Conservation (phyloP, 2,888 invertebrate species). For the Meganola albula region DNA sequence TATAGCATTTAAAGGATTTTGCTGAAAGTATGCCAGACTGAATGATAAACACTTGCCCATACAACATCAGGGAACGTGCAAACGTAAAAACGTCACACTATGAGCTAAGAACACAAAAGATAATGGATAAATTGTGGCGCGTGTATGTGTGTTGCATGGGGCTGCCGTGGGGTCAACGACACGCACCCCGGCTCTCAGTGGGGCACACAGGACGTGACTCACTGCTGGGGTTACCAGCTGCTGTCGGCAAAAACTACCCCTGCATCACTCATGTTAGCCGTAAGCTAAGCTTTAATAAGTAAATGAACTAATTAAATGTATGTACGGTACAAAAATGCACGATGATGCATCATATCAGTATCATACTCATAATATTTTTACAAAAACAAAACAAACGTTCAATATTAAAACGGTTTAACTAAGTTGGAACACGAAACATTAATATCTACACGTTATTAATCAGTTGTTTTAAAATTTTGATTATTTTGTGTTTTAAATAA, state of each 20-base stretch:
- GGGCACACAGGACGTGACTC: slow-evolving; percentile 74
- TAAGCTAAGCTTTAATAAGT: slow-evolving; percentile 29
- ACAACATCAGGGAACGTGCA: slow-evolving; percentile 46
- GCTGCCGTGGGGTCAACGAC: slow-evolving; percentile 73
- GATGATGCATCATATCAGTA: too few species aligned
- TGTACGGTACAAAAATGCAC: too few species aligned
- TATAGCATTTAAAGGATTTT: too few species aligned
- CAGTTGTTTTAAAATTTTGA: too few species aligned
- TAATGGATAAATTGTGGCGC: slow-evolving; percentile 65
- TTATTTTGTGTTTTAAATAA: too few species aligned
- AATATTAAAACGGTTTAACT: too few species aligned
- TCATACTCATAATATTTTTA: too few species aligned
- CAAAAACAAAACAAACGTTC: too few species aligned
- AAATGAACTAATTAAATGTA: slow-evolving; percentile 38
- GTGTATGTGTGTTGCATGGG: slow-evolving; percentile 64
- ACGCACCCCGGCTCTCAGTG: slow-evolving; percentile 69
- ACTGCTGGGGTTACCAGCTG: slow-evolving; percentile 74
- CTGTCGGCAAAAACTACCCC: slow-evolving; percentile 72
- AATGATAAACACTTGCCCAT: slow-evolving; percentile 42
- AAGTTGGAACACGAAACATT: too few species aligned
- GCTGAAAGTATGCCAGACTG: slow-evolving; percentile 20
- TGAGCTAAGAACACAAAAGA: slow-evolving; percentile 63
- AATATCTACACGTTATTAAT: too few species aligned
- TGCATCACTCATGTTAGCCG: slow-evolving; percentile 33
- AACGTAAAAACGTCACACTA: slow-evolving; percentile 42